These are phyloP conservation scores for Catocala fraxini DNA, from an alignment of 2,888 invertebrate genomes.

Conservation along the genomic window DNA sequence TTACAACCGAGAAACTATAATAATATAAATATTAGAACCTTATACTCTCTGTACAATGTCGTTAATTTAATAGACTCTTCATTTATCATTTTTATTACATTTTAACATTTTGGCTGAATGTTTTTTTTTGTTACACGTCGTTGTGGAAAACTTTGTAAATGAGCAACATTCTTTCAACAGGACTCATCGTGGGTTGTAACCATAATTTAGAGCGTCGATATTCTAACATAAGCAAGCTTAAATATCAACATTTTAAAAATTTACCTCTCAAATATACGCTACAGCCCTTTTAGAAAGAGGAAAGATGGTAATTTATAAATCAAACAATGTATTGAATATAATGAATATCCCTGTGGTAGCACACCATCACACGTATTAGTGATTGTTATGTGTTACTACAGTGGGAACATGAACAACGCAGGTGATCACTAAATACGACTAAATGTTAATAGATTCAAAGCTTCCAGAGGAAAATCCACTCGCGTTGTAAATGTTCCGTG, in stretches of 20 bases:
- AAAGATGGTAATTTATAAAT: conserved; percentile 20
- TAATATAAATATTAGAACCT: conserved; percentile 78
- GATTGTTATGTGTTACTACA: background rate
- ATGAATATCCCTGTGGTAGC: conserved; percentile 3
- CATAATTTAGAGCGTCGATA: conserved; percentile 10
- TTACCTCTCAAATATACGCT: conserved; percentile 17
- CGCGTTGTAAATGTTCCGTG: conserved; percentile 21
- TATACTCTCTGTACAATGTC: conserved; percentile 81
- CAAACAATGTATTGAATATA: conserved; percentile 27
- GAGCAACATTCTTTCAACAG: conserved; percentile 14
- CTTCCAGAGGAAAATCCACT: conserved; percentile 22
- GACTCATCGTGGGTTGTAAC: conserved; percentile 21
- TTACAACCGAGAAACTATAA: conserved; percentile 67
- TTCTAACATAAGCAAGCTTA: conserved; percentile 32
- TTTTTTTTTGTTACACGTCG: conserved; percentile 23
- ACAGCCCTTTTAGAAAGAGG: conserved; percentile 17
- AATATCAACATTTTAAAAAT: conserved; percentile 26
- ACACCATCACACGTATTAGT: background rate
- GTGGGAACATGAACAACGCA: conserved; percentile 29
- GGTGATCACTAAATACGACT: conserved; percentile 26
- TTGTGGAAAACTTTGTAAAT: conserved; percentile 14
- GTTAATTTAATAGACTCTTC: conserved; percentile 69
- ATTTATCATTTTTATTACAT: conserved; percentile 39
- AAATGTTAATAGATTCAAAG: conserved; percentile 49
- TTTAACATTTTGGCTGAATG: conserved; percentile 27